Evolutionary conservation across 2,888 invertebrate species (phyloP), one percentile per base, ranked within the genome.

Genomic region (Torymus tubicola): DNA sequence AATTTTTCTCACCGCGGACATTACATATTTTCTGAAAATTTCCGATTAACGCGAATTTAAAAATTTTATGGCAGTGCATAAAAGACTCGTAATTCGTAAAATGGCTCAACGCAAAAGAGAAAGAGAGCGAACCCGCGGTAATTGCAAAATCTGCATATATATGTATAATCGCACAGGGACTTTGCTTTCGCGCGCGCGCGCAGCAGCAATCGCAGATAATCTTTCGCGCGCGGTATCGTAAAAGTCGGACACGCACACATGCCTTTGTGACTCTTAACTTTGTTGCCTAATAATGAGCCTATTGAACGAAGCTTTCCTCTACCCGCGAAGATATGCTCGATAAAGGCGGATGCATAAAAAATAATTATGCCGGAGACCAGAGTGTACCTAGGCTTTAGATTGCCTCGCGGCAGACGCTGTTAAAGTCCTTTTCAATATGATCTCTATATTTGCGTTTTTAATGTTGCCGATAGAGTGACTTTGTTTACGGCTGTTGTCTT

Each of bases 181-280:
- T 53, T 42, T 42, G 42, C 42, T 42, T 42, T 42, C 5, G 42
- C 42, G 42, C 4, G 71, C 5, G 42, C 42, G 42, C 18, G 50
- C 53, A 18, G 55, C 63, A 18, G 55, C 31, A 55, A 63, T 72
- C 63, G 55, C 16, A 64, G 72, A 72, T 75, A 60, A 67, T 75
- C 75, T 67, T 75, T 67, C 64, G 73, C 64, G 60, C 53, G 63
- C 64, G 73, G 65, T 73, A 73, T 64, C 73, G 73, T 57, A 73
- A 65, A 65, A 73, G 24, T 18, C 14, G 12, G 2, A 42, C 73
- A 3, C 13, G 16, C 16, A 52, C 14, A 10, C 14, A 55, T 24
- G n/a, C 63, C 24, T 73, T 57, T 65, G 42, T 42, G 42, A 73
- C 31, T 57, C 16, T 55, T 18, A 73, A 73, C 63, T 64, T 64